Conservation (phyloP, 1,140 invertebrate species). For the Teleogryllus occipitalis region DNA sequence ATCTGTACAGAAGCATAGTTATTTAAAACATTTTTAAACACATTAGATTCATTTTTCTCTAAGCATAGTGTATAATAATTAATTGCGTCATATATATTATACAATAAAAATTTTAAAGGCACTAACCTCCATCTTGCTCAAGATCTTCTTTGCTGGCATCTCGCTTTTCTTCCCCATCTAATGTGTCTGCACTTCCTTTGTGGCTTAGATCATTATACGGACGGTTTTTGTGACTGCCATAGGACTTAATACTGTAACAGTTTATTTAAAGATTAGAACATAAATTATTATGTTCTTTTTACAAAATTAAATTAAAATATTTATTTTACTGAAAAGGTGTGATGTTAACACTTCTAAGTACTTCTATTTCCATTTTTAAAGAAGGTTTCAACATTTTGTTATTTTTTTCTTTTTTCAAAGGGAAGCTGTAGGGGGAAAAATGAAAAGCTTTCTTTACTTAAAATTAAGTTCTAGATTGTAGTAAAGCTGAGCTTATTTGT, state of each 20-base stretch:
- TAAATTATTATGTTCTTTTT: neutral
- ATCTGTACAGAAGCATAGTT: slow-evolving; percentile 29
- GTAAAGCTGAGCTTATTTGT: too few species aligned
- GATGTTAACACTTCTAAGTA: too few species aligned
- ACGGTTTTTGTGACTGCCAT: slow-evolving; percentile 83
- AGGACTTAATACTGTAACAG: slow-evolving; percentile 76
- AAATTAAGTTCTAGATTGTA: too few species aligned
- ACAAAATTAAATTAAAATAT: too few species aligned
- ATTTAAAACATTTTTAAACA: neutral
- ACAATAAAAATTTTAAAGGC: neutral
- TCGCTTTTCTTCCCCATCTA: slow-evolving; percentile 80
- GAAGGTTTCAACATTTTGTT: too few species aligned
- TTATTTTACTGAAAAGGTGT: too few species aligned
- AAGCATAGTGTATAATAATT: neutral
- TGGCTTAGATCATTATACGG: slow-evolving; percentile 82
- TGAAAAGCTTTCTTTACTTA: too few species aligned
- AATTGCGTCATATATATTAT: neutral
- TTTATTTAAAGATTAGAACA: slow-evolving; percentile 7
- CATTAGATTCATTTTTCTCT: neutral
- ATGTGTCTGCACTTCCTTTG: slow-evolving; percentile 72
- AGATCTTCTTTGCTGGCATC: slow-evolving; percentile 85
- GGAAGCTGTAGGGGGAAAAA: too few species aligned
- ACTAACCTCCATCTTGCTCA: slow-evolving; percentile 56
- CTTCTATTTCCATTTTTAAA: too few species aligned
- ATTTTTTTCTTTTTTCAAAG: too few species aligned